phyloP scores from a whole-genome alignment of 2,113 vertebrate species.

The Manacus vitellinus region DNA sequence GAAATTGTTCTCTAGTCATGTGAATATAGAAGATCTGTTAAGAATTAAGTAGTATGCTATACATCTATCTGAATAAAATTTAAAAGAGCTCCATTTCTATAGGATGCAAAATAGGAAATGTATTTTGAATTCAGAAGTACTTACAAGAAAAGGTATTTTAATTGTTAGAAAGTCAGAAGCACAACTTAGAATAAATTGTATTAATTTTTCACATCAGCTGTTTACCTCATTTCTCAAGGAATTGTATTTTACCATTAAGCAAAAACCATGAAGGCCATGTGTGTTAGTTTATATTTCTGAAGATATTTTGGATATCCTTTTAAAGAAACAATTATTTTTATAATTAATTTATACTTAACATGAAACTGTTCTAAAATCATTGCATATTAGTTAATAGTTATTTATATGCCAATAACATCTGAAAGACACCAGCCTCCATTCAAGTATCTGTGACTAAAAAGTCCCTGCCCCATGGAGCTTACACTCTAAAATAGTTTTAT shows the following conservation, averaged over 20 bases:
- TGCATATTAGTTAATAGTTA: background rate
- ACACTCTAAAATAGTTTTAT: conserved; percentile 18
- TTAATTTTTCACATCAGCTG: background rate
- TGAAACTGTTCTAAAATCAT: background rate
- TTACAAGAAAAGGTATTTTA: background rate
- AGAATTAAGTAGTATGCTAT: background rate
- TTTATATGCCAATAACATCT: background rate
- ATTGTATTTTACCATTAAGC: conserved; percentile 61
- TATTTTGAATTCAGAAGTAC: background rate
- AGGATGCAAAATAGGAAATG: background rate
- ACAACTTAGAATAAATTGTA: background rate
- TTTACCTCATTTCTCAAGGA: background rate
- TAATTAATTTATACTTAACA: background rate
- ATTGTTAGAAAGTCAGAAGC: background rate
- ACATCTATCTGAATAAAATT: background rate
- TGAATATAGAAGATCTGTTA: background rate
- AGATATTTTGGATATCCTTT: conserved; percentile 28
- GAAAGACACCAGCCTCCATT: background rate
- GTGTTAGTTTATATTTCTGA: conserved; percentile 52
- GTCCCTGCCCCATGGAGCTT: conserved; percentile 45
- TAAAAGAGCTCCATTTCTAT: background rate
- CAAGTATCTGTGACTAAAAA: background rate
- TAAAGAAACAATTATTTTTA: background rate
- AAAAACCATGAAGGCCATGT: conserved; percentile 18
- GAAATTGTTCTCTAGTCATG: background rate